Conservation (phyloP, 2,888 invertebrate species). For the Camptogramma bilineatum region DNA sequence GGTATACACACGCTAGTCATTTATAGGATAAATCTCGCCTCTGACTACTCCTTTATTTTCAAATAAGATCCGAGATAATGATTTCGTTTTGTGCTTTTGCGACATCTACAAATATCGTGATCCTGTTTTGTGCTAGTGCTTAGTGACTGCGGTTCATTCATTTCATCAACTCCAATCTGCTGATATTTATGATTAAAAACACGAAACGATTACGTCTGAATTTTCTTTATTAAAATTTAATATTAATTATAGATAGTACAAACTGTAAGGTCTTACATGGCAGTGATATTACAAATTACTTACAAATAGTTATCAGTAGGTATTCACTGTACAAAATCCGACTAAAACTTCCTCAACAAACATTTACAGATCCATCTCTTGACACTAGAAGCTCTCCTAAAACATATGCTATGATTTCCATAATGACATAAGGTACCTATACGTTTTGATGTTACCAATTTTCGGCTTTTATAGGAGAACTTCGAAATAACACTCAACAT, state of each 20-base stretch:
- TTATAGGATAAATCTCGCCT: too few relatives aligned
- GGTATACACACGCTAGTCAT: too few relatives aligned
- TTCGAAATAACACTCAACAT: conserved; percentile 66
- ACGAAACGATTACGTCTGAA: conserved; percentile 46
- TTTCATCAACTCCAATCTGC: neutral
- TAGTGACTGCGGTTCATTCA: too few relatives aligned
- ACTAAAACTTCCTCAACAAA: conserved; percentile 56
- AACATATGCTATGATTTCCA: neutral
- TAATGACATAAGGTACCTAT: too few relatives aligned
- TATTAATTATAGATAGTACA: conserved; percentile 79
- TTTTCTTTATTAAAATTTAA: conserved; percentile 81
- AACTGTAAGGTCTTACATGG: conserved; percentile 85
- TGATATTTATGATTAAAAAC: conserved; percentile 14
- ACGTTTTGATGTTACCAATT: too few relatives aligned
- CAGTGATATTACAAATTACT: conserved; percentile 81
- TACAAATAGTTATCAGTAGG: conserved; percentile 63
- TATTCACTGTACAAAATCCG: conserved; percentile 71
- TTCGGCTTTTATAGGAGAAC: neutral
- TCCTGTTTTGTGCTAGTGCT: too few relatives aligned
- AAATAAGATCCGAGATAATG: too few relatives aligned
- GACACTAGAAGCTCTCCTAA: conserved; percentile 50
- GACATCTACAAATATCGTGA: too few relatives aligned
- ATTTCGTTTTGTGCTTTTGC: too few relatives aligned
- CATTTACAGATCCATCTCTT: conserved; percentile 47
- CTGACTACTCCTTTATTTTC: too few relatives aligned